Base-by-base conservation (phyloP, 2,888 invertebrate species). In the Amblyjoppa proteus region DNA sequence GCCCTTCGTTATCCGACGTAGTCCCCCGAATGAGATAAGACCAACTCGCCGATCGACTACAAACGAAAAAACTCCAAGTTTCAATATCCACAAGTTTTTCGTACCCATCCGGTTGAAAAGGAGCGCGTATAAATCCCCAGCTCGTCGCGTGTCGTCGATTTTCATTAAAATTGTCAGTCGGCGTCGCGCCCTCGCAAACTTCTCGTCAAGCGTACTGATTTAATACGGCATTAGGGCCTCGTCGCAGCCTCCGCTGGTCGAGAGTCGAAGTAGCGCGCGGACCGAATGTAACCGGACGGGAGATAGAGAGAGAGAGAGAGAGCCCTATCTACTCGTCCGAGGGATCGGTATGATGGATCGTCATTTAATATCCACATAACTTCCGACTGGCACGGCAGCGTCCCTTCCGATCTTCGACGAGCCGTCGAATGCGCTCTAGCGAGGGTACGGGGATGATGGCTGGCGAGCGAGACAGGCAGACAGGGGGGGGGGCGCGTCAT, bases 311-410 rank as follows among this genome's bases (percentile, higher is more conserved):
- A 31, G 34, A 34, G 5, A 34, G 38, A 9, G 41, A 68, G 41
- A 20, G 9, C 68, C 28, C 64, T 82, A 61, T 76, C 71, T 76
- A 76, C n/a, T 56, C 70, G 64, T 53, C 84, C 64, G 71, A 82
- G 70, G 75, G 87, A 87, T 86, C 88, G 87, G 87, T 88, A 87
- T 88, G 88, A 90, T 85, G 82, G 87, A 89, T 89, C 85, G 82
- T 89, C 88, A 89, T 89, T 90, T 88, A 87, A 89, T 88, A 88
- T 90, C 87, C 88, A 84, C 86, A 87, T 88, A 88, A 88, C 88
- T 88, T 88, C 86, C 86, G 88, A 83, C 83, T 79, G 81, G 80
- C 88, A 87, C 74, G 83, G 81, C 83, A 78, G 69, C 87, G 74
- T 86, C 86, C 86, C 86, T 85, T 83, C 87, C 87, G 84, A 76